Evolutionary conservation across 2,113 vertebrate genomes (phyloP).

Genomic region (Aleadryas rufinucha): DNA sequence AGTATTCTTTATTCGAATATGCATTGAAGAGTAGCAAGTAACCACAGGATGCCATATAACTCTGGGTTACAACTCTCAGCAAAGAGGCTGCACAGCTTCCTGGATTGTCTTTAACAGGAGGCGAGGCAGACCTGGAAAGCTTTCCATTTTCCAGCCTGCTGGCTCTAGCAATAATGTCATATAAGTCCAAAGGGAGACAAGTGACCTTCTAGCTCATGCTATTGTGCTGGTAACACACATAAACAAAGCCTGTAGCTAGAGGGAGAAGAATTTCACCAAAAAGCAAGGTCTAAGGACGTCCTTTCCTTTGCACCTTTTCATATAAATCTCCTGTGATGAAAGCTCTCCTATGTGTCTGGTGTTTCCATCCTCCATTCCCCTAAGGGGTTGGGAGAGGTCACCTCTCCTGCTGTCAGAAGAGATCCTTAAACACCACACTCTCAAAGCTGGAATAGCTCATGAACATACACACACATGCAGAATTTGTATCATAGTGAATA

Average conservation of each 20-base stretch:
- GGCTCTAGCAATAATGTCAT: constrained; percentile 37
- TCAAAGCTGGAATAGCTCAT: not conserved
- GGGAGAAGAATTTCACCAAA: not conserved
- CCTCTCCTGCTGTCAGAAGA: not conserved
- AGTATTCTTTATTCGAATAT: not conserved
- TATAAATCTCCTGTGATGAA: not conserved
- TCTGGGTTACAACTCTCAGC: not conserved
- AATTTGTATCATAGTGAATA: not conserved
- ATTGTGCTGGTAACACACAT: constrained; percentile 32
- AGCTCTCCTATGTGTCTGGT: not conserved
- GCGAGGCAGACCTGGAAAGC: not conserved
- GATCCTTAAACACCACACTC: not conserved
- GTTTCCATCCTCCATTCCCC: not conserved
- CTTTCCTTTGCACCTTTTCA: not conserved
- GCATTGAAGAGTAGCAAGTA: not conserved
- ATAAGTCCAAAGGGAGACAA: constrained; percentile 43
- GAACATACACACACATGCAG: too few species aligned
- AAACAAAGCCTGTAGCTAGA: constrained; percentile 48
- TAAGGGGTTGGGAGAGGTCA: not conserved
- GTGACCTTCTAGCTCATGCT: constrained; percentile 49
- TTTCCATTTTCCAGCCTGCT: constrained; percentile 52
- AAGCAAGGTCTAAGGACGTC: not conserved
- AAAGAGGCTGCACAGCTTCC: not conserved
- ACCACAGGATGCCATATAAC: not conserved
- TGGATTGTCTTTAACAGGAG: not conserved